Evolutionary conservation across 2,113 vertebrate species (phyloP), one percentile per base, ranked within the genome.

Genomic region (Scopus umbretta): DNA sequence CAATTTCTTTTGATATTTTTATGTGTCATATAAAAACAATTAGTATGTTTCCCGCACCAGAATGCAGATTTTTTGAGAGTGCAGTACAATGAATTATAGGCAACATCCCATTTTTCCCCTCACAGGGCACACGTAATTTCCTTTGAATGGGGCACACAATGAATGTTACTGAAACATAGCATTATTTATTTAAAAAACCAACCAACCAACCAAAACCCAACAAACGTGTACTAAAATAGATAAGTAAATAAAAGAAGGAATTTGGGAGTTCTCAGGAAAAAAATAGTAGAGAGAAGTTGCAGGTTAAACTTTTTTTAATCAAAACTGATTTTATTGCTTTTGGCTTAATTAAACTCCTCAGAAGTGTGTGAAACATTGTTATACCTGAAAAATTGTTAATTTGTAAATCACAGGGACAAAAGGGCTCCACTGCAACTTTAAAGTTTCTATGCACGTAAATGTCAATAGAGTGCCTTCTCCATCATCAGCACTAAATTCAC

Each of bases 401-500:
- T 98, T 98, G 98, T 98, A 98, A 98, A 98, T 98, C 98, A 97
- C 97, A 98, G 98, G 98, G 98, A 98, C 98, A 98, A 98, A 98
- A 94, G 97, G 97, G 96, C 92, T 97, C 80, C 74, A 36, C 75
- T 96, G 96, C 98, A 98, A 98, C 98, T 98, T 98, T 99, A 98
- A 98, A 98, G 98, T 99, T 98, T 98, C 98, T 91, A 71, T 96
- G 97, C 98, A 98, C 98, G 98, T 98, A 98, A 98, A 98, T 98
- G 98, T 99, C 99, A 98, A 99, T 99, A 98, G 96, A 93, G 96
- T 97, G 97, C 98, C 99, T 99, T 99, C 99, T 99, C 99, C 99
- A 99, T 99, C 99, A 99, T 99, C 99, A 99, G 99, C 99, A 99
- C 99, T 99, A 99, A 99, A 99, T 99, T 99, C 99, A 99, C 99